These are phyloP conservation scores for Oreochromis spilurus DNA, from an alignment of 2,113 vertebrate genomes.

Conservation along the genomic window DNA sequence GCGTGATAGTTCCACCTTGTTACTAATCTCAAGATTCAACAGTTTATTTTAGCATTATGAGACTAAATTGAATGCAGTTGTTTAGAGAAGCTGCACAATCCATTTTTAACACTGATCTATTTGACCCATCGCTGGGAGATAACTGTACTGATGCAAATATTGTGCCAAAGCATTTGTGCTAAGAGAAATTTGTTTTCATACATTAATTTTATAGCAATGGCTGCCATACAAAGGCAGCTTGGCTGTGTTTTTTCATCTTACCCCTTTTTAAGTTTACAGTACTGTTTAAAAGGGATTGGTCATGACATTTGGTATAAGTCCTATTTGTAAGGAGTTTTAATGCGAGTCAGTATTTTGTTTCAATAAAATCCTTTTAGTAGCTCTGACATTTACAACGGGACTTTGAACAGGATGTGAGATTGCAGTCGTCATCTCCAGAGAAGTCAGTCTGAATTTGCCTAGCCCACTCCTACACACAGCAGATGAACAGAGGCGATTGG, in stretches of 20 bases:
- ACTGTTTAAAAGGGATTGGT: not conserved
- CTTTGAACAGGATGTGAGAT: conserved; percentile 38
- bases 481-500: conserved; percentile 37
- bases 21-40: accelerated
- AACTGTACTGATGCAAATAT: not conserved
- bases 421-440: not conserved
- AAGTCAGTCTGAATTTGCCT: conserved; percentile 13
- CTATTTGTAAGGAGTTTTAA: not conserved
- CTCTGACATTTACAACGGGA: conserved; percentile 18
- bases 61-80: not conserved
- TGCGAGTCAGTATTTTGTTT: conserved; percentile 15
- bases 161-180: not conserved
- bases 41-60: not conserved
- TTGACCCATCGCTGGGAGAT: not conserved
- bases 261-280: not conserved
- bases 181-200: not conserved
- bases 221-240: not conserved
- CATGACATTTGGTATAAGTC: not conserved
- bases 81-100: not conserved
- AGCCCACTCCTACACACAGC: conserved; percentile 9
- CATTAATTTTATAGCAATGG: not conserved
- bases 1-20: not conserved
- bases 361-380: conserved; percentile 9
- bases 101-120: not conserved
- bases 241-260: not conserved